Percentiles rank a stretch among this genome's conserved stretches.
phyloP scores from a whole-genome alignment of 2,113 vertebrate genomes.

The Plecturocebus donacophilus region DNA sequence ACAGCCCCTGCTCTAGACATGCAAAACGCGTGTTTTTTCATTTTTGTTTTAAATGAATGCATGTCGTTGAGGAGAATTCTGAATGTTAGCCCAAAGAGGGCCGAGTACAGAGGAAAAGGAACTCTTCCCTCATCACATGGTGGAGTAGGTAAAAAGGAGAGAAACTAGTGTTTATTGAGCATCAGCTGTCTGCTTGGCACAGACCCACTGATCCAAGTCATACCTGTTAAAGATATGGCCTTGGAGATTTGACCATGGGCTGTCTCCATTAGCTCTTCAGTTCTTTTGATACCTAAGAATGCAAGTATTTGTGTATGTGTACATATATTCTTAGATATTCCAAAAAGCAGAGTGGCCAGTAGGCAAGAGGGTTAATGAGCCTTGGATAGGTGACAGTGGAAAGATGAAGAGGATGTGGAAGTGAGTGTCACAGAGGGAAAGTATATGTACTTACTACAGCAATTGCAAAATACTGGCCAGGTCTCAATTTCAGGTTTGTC shows the following conservation, averaged over 20 bases:
- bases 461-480: background rate
- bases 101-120: background rate
- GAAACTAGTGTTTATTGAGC: background rate
- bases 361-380: background rate
- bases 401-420: background rate
- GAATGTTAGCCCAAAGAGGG: background rate
- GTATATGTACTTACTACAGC: background rate
- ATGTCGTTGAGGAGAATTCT: conserved; percentile 17
- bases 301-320: background rate
- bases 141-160: background rate
- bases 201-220: background rate
- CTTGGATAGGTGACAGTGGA: background rate
- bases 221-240: background rate
- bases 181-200: background rate
- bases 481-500: background rate
- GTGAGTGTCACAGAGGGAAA: background rate
- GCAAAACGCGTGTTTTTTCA: background rate
- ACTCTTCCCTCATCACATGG: background rate
- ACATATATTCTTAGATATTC: background rate
- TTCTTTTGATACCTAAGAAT: background rate
- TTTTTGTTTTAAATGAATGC: background rate
- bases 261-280: background rate
- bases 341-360: background rate
- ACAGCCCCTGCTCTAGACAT: background rate
- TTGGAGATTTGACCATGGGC: background rate